These are phyloP conservation scores for Saturnia japonica DNA, from an alignment of 2,888 invertebrate species.

Conservation along the genomic window DNA sequence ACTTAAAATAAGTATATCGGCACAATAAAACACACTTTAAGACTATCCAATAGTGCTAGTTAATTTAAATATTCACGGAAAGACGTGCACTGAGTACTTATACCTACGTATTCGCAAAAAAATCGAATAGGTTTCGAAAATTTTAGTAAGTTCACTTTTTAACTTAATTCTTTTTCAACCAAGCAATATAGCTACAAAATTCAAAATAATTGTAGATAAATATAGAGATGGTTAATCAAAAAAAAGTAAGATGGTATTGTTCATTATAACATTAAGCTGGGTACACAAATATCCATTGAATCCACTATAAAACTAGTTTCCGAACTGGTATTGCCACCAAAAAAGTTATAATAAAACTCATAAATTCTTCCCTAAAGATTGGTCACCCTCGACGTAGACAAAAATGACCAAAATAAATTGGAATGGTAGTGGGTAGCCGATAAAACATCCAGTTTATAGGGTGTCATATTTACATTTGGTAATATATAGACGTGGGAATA, in stretches of 20 bases:
- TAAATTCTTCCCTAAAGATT: conserved; percentile 77
- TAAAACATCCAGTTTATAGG: conserved; percentile 81
- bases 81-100: not conserved
- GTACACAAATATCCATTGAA: conserved; percentile 17
- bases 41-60: conserved; percentile 5
- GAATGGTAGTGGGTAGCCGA: conserved; percentile 76
- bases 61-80: conserved; percentile 9
- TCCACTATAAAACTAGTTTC: conserved; percentile 13
- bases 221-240: conserved; percentile 1
- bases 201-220: not conserved
- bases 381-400: conserved; percentile 77
- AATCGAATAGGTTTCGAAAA: not conserved
- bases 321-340: conserved; percentile 36
- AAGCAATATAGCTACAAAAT: not conserved
- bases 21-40: conserved; percentile 19
- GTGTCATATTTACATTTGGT: conserved; percentile 81
- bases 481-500: conserved; percentile 72
- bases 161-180: not conserved
- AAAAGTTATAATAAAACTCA: conserved; percentile 64
- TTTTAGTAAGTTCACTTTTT: not conserved
- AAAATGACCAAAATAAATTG: conserved; percentile 82
- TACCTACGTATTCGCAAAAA: not conserved
- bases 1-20: conserved; percentile 30
- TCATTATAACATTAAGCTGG: conserved; percentile 18
- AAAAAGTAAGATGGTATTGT: conserved; percentile 14